Conservation (phyloP, 2,888 invertebrate genomes). For the Seira ritae region DNA sequence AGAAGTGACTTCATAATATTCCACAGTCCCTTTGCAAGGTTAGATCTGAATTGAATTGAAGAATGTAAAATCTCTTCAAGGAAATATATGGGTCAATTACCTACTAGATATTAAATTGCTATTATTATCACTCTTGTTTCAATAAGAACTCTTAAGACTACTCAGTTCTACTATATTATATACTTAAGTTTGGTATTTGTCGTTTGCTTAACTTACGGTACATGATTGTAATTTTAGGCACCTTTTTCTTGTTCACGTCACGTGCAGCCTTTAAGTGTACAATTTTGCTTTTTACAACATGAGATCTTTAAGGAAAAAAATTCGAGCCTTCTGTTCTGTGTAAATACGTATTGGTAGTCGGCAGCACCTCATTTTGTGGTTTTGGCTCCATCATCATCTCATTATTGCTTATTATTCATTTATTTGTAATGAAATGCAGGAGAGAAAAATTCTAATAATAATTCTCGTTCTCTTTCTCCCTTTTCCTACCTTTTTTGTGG, state of each 20-base stretch:
- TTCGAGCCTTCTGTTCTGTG: neutral
- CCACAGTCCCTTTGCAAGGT: neutral
- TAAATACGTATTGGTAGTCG: slow-evolving; percentile 9
- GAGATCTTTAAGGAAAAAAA: slow-evolving; percentile 6
- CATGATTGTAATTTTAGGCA: slow-evolving; percentile 10
- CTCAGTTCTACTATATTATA: neutral
- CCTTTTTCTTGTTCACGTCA: slow-evolving; percentile 18
- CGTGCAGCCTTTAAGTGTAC: slow-evolving; percentile 13
- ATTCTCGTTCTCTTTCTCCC: slow-evolving; percentile 18
- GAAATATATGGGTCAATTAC: slow-evolving; percentile 43
- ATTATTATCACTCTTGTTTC: slow-evolving; percentile 13
- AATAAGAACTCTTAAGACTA: neutral
- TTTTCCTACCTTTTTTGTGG: neutral
- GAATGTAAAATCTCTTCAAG: neutral
- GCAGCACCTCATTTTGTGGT: slow-evolving; percentile 15
- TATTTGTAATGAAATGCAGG: slow-evolving; percentile 8
- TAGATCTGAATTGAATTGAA: neutral
- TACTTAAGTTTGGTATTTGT: neutral
- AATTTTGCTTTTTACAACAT: neutral
- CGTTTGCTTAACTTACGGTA: slow-evolving; percentile 8
- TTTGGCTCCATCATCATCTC: slow-evolving; percentile 17
- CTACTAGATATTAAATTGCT: slow-evolving; percentile 28
- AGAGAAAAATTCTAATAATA: neutral
- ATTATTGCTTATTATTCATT: slow-evolving; percentile 14
- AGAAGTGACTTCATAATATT: neutral